Evolutionary conservation across 2,797 vertebrate species (phyloP), one percentile per base, ranked within the genome.

Genomic region (Microctenopoma lineatum): DNA sequence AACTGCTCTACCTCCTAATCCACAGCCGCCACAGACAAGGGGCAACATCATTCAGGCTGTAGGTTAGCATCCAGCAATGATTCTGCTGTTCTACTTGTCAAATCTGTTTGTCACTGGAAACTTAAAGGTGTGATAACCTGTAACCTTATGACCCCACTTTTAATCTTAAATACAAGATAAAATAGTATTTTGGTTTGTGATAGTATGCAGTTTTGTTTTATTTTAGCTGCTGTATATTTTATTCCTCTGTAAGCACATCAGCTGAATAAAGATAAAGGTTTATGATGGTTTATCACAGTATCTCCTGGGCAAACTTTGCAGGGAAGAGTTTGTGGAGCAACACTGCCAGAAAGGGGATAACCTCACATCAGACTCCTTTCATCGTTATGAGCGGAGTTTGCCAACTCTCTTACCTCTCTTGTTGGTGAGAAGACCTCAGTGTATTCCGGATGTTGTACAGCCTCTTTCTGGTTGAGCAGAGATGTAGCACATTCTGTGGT

Each of bases 361-460:
- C 60, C n/a, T 50, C 27, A 57, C 4, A 18, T 47, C 51, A 36
- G 4, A 38, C 15, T 14, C 3, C 34, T 29, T 13, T n/a, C 7
- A 41, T n/a, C 32, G 50, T 65, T 16, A 25, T 7, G 9, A 5
- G 50, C 18, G 25, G 26, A 7, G 34, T 56, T 46, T 34, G 42
- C 34, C 38, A 18, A 61, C 18, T 44, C 18, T 4, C 85, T 84
- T 83, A 92, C 91, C 84, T 86, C 47, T 11, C 58, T 66, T 42
- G 66, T 59, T 21, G 50, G n/a, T 15, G 34, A 26, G 15, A 27
- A 60, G 73, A 66, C 70, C 13, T 80, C 69, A n/a, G 53, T 59
- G 36, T 80, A 70, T 36, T 86, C 77, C 48, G 59, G 76, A 18
- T 66, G 71, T 56, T 74, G 81, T 53, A 71, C 77, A 41, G 56